A percentile compares a stretch with the other conserved stretches of the same genome.
Conservation (phyloP, 2,113 vertebrate genomes). For the Catharus bicknelli region DNA sequence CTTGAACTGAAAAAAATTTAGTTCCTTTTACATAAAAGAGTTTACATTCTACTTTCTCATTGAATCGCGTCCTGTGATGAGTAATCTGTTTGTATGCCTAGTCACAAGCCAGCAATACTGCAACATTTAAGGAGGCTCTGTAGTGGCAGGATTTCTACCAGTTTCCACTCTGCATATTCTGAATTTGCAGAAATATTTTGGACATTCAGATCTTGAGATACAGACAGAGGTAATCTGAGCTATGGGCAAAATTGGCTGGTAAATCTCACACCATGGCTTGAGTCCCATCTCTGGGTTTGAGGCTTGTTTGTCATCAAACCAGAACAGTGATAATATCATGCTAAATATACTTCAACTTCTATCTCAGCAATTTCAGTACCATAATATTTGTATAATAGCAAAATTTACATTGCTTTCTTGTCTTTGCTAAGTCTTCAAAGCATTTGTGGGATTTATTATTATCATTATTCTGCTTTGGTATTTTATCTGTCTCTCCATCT, state of each 20-base stretch:
- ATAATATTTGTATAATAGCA: conserved; percentile 47
- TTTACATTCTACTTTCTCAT: background rate
- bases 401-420: conserved; percentile 49
- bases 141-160: background rate
- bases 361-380: conserved; percentile 36
- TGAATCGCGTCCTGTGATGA: background rate
- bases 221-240: background rate
- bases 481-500: conserved; percentile 44
- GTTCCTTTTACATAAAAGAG: background rate
- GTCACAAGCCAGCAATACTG: background rate
- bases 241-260: background rate
- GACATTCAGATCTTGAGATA: background rate
- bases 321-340: conserved; percentile 7
- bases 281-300: conserved; percentile 23
- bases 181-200: conserved; percentile 18
- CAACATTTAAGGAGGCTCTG: background rate
- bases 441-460: conserved; percentile 21
- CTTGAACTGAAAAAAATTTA: background rate
- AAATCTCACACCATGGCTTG: background rate
- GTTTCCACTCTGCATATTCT: background rate
- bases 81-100: background rate
- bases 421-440: conserved; percentile 7
- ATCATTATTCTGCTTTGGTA: conserved; percentile 1
- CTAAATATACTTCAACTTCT: conserved; percentile 32
- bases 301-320: conserved; percentile 32